Evolutionary conservation across 2,797 vertebrate species (phyloP).

Genomic region (Danio choprae): DNA sequence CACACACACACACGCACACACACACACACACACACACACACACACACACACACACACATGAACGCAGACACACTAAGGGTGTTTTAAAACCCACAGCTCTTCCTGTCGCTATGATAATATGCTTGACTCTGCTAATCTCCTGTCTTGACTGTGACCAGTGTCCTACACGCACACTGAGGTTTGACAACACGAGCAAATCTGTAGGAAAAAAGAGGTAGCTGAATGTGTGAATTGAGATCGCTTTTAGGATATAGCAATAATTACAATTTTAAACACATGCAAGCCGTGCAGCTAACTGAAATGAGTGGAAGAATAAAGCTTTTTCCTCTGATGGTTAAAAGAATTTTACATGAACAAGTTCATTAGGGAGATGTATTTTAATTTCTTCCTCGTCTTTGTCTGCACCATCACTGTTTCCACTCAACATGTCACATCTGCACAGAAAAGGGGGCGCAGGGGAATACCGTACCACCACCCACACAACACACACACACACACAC

Average conservation of each 20-base stretch:
- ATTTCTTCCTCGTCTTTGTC: conserved; percentile 45
- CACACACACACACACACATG: conserved; percentile 31
- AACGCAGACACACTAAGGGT: conserved; percentile 39
- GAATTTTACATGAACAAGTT: neutral
- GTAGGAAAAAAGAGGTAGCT: neutral
- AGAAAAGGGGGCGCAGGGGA: conserved; percentile 69
- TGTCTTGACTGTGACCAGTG: conserved; percentile 21
- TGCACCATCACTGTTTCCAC: conserved; percentile 71
- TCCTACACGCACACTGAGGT: conserved; percentile 14
- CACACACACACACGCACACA: neutral
- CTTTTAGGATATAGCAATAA: neutral
- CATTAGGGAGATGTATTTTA: neutral
- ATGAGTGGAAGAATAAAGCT: neutral
- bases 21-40: neutral
- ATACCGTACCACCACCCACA: conserved; percentile 55
- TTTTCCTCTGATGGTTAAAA: neutral
- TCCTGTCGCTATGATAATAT: conserved; percentile 37
- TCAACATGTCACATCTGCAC: conserved; percentile 67
- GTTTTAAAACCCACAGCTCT: conserved; percentile 45
- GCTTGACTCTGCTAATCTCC: conserved; percentile 39
- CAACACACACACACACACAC: conserved; percentile 34
- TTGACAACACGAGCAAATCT: conserved; percentile 21
- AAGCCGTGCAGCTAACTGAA: neutral
- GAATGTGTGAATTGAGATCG: conserved; percentile 2
- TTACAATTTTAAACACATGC: neutral